Evolutionary conservation across 2,113 vertebrate species (phyloP).

Genomic region (Mola mola): DNA sequence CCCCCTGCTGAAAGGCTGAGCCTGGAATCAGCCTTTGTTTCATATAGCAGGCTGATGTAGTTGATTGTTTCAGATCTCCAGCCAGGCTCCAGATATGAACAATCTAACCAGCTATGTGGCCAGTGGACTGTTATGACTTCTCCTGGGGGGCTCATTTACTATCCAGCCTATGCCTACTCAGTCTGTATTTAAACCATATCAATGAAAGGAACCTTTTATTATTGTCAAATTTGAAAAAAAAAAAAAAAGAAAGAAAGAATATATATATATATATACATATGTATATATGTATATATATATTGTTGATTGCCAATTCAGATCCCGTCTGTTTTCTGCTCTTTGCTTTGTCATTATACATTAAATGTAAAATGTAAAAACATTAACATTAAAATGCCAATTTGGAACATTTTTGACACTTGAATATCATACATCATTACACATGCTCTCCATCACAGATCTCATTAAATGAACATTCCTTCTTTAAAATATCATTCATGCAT

Average conservation of each 20-base stretch:
- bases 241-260: no score
- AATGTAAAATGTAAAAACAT: neutral
- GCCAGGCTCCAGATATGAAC: slow-evolving; percentile 68
- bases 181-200: slow-evolving; percentile 43
- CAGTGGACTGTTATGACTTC: slow-evolving; percentile 60
- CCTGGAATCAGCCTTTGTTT: slow-evolving; percentile 54
- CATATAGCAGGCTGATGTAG: slow-evolving; percentile 47
- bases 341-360: neutral
- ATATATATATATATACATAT: no score
- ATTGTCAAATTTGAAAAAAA: no score
- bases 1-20: slow-evolving; percentile 56
- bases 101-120: slow-evolving; percentile 58
- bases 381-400: neutral
- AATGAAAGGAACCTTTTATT: slow-evolving; percentile 13
- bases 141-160: slow-evolving; percentile 47
- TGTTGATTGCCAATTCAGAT: slow-evolving; percentile 3
- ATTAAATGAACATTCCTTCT: slow-evolving; percentile 16
- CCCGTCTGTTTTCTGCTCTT: neutral
- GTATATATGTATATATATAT: no score
- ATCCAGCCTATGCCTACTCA: slow-evolving; percentile 35
- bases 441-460: slow-evolving; percentile 5
- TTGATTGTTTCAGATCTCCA: slow-evolving; percentile 68
- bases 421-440: slow-evolving; percentile 5
- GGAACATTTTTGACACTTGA: neutral
- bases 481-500: neutral